Percentiles rank a stretch among this genome's conserved stretches.
These are phyloP conservation scores for Caenorhabditis uteleia DNA, from an alignment of 2,888 invertebrate genomes.

Conservation along the genomic window DNA sequence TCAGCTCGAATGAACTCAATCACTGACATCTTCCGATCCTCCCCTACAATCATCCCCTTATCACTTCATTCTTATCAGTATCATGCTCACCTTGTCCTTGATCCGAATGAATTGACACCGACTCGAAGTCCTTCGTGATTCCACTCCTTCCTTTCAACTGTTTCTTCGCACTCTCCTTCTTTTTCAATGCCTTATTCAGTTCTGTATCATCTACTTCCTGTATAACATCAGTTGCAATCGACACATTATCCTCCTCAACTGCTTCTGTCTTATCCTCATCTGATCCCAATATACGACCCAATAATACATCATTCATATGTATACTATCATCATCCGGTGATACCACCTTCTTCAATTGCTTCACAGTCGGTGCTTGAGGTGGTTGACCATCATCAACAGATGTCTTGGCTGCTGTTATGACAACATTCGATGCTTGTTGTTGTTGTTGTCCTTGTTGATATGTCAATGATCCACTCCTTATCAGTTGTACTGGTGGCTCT, in stretches of 20 bases:
- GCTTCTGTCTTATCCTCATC: slow-evolving; percentile 11
- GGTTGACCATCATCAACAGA: slow-evolving; percentile 25
- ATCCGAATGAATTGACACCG: slow-evolving; percentile 12
- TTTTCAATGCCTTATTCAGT: slow-evolving; percentile 19
- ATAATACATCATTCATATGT: slow-evolving; percentile 33
- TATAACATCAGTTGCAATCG: slow-evolving; percentile 32
- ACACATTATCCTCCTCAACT: slow-evolving; percentile 19
- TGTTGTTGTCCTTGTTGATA: slow-evolving; percentile 21
- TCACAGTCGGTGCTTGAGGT: not conserved
- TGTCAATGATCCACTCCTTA: slow-evolving; percentile 38
- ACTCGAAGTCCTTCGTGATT: slow-evolving; percentile 15
- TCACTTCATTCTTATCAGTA: too few species aligned
- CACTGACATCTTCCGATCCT: slow-evolving; percentile 27
- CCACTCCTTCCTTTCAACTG: slow-evolving; percentile 23
- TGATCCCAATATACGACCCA: slow-evolving; percentile 5
- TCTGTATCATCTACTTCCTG: slow-evolving; percentile 33
- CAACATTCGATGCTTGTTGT: slow-evolving; percentile 7
- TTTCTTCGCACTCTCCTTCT: slow-evolving; percentile 12
- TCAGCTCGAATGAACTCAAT: slow-evolving; percentile 33
- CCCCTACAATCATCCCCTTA: too few species aligned
- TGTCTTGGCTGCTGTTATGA: slow-evolving; percentile 21
- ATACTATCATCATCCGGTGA: slow-evolving; percentile 17
- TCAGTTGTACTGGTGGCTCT: slow-evolving; percentile 35
- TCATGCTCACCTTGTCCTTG: slow-evolving; percentile 4
- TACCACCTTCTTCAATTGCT: too few species aligned